Evolutionary conservation across 2,888 invertebrate species (phyloP), one percentile per base, ranked within the genome.

Genomic region (Hypomecis punctinalis): DNA sequence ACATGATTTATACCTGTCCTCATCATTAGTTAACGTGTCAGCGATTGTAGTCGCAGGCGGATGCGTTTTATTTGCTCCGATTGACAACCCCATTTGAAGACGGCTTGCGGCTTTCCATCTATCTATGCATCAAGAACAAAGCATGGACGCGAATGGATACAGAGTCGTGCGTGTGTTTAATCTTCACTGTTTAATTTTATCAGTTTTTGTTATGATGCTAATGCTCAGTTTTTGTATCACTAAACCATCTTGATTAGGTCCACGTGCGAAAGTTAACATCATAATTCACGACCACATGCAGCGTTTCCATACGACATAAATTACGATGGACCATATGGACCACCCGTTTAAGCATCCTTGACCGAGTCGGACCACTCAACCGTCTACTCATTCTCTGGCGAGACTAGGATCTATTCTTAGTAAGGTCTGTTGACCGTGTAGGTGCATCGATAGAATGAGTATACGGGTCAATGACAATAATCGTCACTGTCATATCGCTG

Each of bases 1-100:
- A 80, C 83, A 91, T 91, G 91, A 92, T 91, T 91, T 91, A 92
- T 92, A 91, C 91, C 91, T 91, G 91, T 81, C 82, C 81, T 79
- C 55, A 85, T 84, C 91, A 90, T 92, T 91, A 90, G 86, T 88
- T 86, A 83, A 81, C 81, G 79, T 90, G 89, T 89, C 90, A 88
- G 78, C 88, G 81, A 78, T 81, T 85, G 88, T 89, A 83, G 80
- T 74, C 68, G 54, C 46, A 71, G 77, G 78, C 89, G 89, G 90
- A 90, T 88, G 83, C 82, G 74, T 85, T 85, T 88, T 89, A 90
- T 90, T 90, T 83, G 88, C 85, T 81, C 52, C 39, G 53, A 58
- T 55, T 51, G 36, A 74, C 79, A 79, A 76, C 76, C 81, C 62
- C 62, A 64, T 84, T 81, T 81, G 77, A 78, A 79, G 77, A 77